These are phyloP conservation scores for Drosophila ficusphila DNA, from an alignment of 1,140 invertebrate species.

Conservation along the genomic window DNA sequence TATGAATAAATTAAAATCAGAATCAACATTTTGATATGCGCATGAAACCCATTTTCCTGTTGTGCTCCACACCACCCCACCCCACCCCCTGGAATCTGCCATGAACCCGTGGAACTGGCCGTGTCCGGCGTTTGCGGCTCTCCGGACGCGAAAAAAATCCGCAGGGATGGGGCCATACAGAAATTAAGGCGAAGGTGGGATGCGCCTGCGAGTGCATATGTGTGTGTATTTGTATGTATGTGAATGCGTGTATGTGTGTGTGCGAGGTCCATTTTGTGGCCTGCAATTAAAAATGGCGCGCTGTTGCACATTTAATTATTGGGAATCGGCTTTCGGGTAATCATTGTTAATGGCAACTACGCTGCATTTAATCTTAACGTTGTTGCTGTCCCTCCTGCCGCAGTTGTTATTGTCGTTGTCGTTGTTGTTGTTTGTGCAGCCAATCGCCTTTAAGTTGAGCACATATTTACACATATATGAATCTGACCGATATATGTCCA, in stretches of 20 bases:
- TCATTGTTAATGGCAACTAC: conserved; percentile 81
- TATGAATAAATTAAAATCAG: conserved; percentile 80
- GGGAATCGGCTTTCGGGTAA: conserved; percentile 82
- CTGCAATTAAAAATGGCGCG: conserved; percentile 81
- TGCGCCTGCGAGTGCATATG: too few species aligned
- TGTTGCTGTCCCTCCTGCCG: conserved; percentile 27
- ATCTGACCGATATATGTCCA: conserved; percentile 19
- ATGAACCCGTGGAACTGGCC: conserved; percentile 15
- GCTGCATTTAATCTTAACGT: conserved; percentile 77
- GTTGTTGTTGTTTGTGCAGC: conserved; percentile 13
- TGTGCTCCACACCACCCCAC: background rate
- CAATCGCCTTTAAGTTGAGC: conserved; percentile 56
- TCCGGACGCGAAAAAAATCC: conserved; percentile 8
- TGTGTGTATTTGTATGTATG: too few species aligned
- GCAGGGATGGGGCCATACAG: conserved; percentile 6
- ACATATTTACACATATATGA: conserved; percentile 28
- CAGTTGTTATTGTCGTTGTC: conserved; percentile 14
- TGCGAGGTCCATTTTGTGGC: conserved; percentile 65
- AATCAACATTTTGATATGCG: conserved; percentile 79
- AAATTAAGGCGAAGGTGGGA: conserved; percentile 28
- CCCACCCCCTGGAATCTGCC: conserved; percentile 9
- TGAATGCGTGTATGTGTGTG: background rate
- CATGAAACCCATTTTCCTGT: conserved; percentile 38
- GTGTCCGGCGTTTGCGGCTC: conserved; percentile 27
- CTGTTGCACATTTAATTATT: conserved; percentile 83